Evolutionary conservation across 2,888 invertebrate species (phyloP), one percentile per base, ranked within the genome.

Genomic region (Cheilosia scutellata): DNA sequence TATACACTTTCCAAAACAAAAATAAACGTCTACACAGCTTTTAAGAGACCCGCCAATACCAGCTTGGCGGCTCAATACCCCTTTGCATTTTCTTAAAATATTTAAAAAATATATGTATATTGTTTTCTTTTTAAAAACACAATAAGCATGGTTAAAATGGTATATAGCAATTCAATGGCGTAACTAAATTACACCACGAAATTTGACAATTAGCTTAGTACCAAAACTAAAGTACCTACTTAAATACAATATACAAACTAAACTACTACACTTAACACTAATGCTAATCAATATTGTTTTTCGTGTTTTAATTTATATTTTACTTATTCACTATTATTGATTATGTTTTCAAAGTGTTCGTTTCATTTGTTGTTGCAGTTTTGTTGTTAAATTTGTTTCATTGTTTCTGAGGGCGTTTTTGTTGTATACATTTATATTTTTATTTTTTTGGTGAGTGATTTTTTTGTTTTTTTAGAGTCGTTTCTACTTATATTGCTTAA

Each of bases 401-500:
- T 53, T 57, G 33, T 75, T 66, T 66, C 25, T 66, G 58, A 42
- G 65, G 63, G 75, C 27, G 25, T 47, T 68, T 20, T 25, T 68
- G 37, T 62, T 60, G 72, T 57, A 44, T 71, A 31, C 16, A 16
- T 42, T 29, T 55, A 20, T 68, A 20, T 51, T 37, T 9, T 62
- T 29, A 72, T 53, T 6, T 16, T 62, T 29, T 76, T 53, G 9
- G 57, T 66, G 76, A 77, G 76, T 86, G 37, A 44, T 33, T 79
- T 47, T 82, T 53, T 44, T 4, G 4, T 40, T n/a, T 16, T 5
- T 20, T n/a, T n/a, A 53, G 55, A 77, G 57, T 70, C 70, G 70
- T 78, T 78, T 49, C 33, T 66, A 51, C 20, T 87, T 75, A 5
- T 20, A 70, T 72, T 58, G 55, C 65, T 91, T 87, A 91, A 82